Evolutionary conservation across 2,888 invertebrate genomes (phyloP).

Genomic region (Coelopa pilipes): DNA sequence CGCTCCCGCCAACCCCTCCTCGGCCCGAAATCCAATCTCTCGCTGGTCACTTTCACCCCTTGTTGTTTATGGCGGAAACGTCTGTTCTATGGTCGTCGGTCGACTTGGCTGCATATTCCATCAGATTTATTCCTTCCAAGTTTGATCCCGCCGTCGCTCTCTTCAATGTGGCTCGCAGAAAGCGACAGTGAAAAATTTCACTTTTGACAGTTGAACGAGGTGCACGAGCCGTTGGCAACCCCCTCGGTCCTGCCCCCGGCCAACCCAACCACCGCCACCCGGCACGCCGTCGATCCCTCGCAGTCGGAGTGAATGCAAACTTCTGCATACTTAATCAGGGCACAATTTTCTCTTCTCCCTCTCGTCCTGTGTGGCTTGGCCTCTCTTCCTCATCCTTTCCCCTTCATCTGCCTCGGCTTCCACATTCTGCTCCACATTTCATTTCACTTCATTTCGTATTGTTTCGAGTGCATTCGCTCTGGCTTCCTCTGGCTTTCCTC

Average conservation of each 20-base stretch:
- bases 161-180: too few relatives aligned
- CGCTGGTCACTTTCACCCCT: too few relatives aligned
- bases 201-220: not conserved
- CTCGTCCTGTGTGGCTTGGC: not conserved
- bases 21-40: too few relatives aligned
- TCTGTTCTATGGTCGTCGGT: too few relatives aligned
- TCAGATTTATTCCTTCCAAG: too few relatives aligned
- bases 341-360: not conserved
- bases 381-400: not conserved
- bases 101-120: too few relatives aligned
- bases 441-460: not conserved
- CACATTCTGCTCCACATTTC: too few relatives aligned
- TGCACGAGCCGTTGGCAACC: not conserved
- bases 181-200: not conserved
- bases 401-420: not conserved
- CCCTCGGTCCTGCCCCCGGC: not conserved
- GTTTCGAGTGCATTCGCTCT: not conserved
- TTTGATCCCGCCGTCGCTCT: too few relatives aligned
- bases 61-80: too few relatives aligned
- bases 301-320: not conserved
- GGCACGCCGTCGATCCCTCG: too few relatives aligned
- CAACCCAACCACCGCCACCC: not conserved
- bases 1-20: too few relatives aligned
- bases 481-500: not conserved
- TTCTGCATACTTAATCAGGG: conserved; percentile 8